Percentiles rank a stretch among this genome's conserved stretches.
phyloP scores from a whole-genome alignment of 2,888 invertebrate species.

The Phaedon cochleariae region DNA sequence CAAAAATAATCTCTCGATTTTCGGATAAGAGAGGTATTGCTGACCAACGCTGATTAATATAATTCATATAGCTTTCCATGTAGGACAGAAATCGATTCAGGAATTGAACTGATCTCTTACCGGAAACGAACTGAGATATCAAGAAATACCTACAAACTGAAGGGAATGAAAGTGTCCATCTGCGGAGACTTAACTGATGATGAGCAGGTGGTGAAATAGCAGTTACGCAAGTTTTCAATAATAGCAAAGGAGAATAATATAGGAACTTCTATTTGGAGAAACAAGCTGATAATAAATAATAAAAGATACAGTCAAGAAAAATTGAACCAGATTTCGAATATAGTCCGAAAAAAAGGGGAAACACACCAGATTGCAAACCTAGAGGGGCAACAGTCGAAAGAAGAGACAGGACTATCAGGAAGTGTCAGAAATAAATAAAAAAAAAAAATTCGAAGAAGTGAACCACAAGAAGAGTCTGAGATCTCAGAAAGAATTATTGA shows the following conservation, averaged over 20 bases:
- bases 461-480: slow-evolving; percentile 3
- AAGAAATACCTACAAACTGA: not conserved
- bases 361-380: no score
- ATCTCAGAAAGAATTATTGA: not conserved
- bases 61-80: not conserved
- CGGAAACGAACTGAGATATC: not conserved
- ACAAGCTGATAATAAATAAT: no score
- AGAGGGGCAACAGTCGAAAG: no score
- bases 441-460: not conserved
- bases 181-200: not conserved
- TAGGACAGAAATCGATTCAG: not conserved
- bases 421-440: no score
- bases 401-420: no score
- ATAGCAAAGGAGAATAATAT: not conserved
- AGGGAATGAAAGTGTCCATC: not conserved
- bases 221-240: not conserved
- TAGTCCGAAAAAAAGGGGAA: no score
- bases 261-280: not conserved
- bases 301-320: no score
- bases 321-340: no score
- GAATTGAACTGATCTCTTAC: no score
- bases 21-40: not conserved
- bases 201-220: not conserved
- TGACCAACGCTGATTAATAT: not conserved
- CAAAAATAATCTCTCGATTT: no score